Conservation (phyloP, 2,888 invertebrate species). For the Cerastis leucographa region DNA sequence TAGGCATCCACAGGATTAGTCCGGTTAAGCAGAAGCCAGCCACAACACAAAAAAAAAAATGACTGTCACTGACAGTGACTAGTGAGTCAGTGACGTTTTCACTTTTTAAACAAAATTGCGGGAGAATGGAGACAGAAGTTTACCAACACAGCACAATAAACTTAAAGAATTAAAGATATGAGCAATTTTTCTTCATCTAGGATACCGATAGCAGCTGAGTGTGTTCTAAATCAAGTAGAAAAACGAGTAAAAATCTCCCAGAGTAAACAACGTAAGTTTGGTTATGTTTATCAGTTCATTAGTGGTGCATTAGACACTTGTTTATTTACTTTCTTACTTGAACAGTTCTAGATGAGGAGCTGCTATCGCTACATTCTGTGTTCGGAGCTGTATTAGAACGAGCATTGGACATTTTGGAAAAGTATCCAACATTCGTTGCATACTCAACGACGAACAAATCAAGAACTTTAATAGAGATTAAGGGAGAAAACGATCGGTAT, state of each 20-base stretch:
- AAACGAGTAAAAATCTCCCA: slow-evolving; percentile 63
- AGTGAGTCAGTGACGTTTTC: neutral
- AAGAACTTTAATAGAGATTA: slow-evolving; percentile 91
- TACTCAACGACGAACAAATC: slow-evolving; percentile 83
- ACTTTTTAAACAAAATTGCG: neutral
- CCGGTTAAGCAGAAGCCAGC: too few relatives aligned
- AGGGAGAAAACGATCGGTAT: slow-evolving; percentile 88
- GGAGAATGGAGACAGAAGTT: neutral
- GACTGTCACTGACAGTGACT: too few relatives aligned
- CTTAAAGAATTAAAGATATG: slow-evolving; percentile 49
- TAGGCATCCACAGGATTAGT: too few relatives aligned
- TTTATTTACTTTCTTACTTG: neutral
- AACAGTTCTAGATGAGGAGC: slow-evolving; percentile 90
- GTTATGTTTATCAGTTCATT: neutral
- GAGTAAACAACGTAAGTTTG: slow-evolving; percentile 68
- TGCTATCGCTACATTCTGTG: slow-evolving; percentile 90
- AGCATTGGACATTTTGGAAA: slow-evolving; percentile 92
- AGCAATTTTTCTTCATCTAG: slow-evolving; percentile 62
- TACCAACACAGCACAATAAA: neutral
- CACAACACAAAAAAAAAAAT: too few relatives aligned
- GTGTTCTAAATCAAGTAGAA: slow-evolving; percentile 74
- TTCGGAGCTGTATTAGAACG: slow-evolving; percentile 91
- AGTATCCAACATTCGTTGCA: slow-evolving; percentile 85
- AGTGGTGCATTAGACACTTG: too few relatives aligned
- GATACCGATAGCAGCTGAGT: slow-evolving; percentile 71